Evolutionary conservation across 2,888 invertebrate species (phyloP).

Genomic region (Quadroppia sp.): DNA sequence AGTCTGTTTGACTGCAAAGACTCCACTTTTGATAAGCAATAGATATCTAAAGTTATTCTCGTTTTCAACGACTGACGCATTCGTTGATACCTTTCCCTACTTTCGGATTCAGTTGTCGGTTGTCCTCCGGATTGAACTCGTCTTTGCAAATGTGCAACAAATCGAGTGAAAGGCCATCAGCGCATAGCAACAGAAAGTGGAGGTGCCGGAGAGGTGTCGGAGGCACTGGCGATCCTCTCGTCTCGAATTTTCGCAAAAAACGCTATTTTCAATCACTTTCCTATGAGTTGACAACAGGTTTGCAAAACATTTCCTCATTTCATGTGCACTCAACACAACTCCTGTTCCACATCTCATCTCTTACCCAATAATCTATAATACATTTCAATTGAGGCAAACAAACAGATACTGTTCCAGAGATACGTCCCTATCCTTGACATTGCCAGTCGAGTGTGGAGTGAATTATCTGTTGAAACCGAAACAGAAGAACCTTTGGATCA

Average conservation of each 20-base stretch:
- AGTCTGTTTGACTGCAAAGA: conserved; percentile 12
- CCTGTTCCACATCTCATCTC: neutral
- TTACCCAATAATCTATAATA: neutral
- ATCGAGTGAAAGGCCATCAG: neutral
- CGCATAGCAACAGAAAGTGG: conserved; percentile 15
- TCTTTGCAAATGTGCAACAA: conserved; percentile 1
- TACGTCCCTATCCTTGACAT: neutral
- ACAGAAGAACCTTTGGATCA: neutral
- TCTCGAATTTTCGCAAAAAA: neutral
- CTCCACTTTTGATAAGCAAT: neutral
- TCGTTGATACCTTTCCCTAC: neutral
- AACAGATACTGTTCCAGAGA: neutral
- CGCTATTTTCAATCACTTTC: neutral
- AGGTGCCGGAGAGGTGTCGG: too few species aligned
- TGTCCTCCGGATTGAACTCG: conserved; percentile 10
- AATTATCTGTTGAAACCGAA: too few species aligned
- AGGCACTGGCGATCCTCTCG: too few species aligned
- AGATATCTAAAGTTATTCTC: neutral
- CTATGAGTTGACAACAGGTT: conserved; percentile 12
- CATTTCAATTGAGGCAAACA: neutral
- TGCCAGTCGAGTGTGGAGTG: too few species aligned
- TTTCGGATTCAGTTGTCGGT: neutral
- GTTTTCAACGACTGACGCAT: conserved; percentile 12
- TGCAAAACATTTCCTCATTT: neutral
- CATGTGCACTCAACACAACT: neutral